phyloP scores from a whole-genome alignment of 2,797 vertebrate species.

The Sebastes melanostomus region DNA sequence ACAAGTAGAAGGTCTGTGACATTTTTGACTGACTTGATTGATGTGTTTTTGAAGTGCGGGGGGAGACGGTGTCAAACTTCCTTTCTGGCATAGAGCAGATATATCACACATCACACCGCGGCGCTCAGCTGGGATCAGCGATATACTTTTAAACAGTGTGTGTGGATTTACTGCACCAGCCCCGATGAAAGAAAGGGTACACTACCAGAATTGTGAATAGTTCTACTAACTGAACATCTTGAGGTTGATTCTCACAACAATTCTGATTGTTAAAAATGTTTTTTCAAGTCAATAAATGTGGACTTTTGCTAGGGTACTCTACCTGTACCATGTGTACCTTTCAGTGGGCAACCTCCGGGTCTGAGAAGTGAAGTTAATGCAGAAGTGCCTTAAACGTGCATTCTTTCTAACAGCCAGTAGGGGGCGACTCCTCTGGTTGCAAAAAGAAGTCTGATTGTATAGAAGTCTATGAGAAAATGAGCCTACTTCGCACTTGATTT shows the following conservation, averaged over 20 bases:
- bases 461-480: no score
- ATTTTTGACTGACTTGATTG: slow-evolving; percentile 80
- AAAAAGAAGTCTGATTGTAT: no score
- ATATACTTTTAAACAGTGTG: slow-evolving; percentile 34
- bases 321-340: not conserved
- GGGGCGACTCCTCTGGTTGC: no score
- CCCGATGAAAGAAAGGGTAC: not conserved
- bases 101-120: slow-evolving; percentile 49
- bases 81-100: slow-evolving; percentile 55
- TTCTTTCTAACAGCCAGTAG: no score
- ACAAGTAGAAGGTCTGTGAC: slow-evolving; percentile 77
- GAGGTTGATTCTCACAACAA: not conserved
- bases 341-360: no score
- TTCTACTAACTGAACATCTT: not conserved
- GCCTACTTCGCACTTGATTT: no score
- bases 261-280: not conserved
- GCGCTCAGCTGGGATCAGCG: slow-evolving; percentile 35
- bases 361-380: no score
- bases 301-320: not conserved
- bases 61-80: slow-evolving; percentile 66
- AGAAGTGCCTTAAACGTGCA: no score
- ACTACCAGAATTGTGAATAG: not conserved
- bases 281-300: not conserved
- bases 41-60: slow-evolving; percentile 79
- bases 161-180: slow-evolving; percentile 3